Base-by-base conservation (phyloP, 2,113 vertebrate genomes). In the Typhlomys cinereus region DNA sequence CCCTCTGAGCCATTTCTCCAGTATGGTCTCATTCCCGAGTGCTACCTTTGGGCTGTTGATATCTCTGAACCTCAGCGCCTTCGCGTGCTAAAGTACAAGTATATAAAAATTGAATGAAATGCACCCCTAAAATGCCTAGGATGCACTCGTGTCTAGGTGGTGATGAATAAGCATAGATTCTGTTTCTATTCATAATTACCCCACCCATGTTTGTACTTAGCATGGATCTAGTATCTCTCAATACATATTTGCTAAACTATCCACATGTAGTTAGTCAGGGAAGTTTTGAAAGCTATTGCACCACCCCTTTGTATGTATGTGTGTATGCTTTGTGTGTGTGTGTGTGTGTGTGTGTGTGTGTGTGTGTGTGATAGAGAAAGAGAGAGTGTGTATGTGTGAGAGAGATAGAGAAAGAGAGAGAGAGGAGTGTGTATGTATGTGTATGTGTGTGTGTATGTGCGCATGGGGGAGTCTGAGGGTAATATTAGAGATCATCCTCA, bases 21-120 rank as follows among this genome's bases (percentile, higher is more conserved):
- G n/a, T n/a, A n/a, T n/a, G n/a, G n/a, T n/a, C n/a, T n/a, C n/a
- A n/a, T n/a, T n/a, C n/a, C n/a, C n/a, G n/a, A n/a, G n/a, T n/a
- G n/a, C 52, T 0, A 0, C 44, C n/a, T 67, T 69, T 52, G 25
- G 46, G n/a, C 36, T 57, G 27, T 39, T 66, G 87, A 34, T 5
- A 12, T 62, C 25, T 59, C 20, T 78, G 39, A 91, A 52, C 11
- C 57, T 88, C 31, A 23, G 48, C 61, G 52, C 86, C 31, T 54
- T 85, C 50, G 87, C 74, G 48, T 89, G 13, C 80, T 59, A 83
- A 92, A 88, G 69, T 61, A 81, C n/a, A 90, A 64, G 71, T 41
- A 67, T 48, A 41, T 81, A 12, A 88, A 84, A 29, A 85, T n/a
- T 36, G 89, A 86, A 76, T 85, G 31, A 79, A 92, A 87, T 44